A percentile compares a stretch with the other conserved stretches of the same genome.
phyloP scores from a whole-genome alignment of 2,888 invertebrate genomes.

The Callyntrura guangdongensis region DNA sequence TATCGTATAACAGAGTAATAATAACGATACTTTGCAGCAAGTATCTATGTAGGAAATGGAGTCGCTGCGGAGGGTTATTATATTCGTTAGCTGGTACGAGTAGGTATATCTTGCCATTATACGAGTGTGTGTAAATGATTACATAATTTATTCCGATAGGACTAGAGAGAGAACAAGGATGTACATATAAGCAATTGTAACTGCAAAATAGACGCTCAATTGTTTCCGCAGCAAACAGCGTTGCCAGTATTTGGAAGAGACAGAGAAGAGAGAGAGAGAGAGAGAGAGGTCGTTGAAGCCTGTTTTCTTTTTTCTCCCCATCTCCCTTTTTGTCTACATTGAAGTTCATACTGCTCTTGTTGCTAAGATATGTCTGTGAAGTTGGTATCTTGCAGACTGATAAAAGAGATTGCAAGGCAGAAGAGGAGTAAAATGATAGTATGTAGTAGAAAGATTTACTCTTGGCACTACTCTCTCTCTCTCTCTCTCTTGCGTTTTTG shows the following conservation, averaged over 20 bases:
- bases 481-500: too few relatives aligned
- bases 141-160: constrained; percentile 20
- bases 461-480: too few relatives aligned
- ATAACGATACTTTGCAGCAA: background rate
- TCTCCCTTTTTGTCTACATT: background rate
- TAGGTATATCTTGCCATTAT: background rate
- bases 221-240: constrained; percentile 12
- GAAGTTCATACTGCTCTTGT: background rate
- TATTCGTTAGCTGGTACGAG: background rate
- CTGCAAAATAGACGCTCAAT: background rate
- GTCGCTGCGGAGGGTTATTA: background rate
- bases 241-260: background rate
- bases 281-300: constrained; percentile 71
- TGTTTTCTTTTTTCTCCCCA: constrained; percentile 31
- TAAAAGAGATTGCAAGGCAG: constrained; percentile 33
- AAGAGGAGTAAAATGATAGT: constrained; percentile 18
- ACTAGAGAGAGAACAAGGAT: background rate
- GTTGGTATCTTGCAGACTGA: constrained; percentile 12
- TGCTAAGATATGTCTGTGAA: background rate
- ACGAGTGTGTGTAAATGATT: constrained; percentile 4
- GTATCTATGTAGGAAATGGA: background rate
- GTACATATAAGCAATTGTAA: background rate
- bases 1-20: too few relatives aligned
- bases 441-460: constrained; percentile 14
- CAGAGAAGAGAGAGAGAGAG: background rate